Base-by-base conservation (phyloP, 2,113 vertebrate genomes). In the Gracilinanus agilis region DNA sequence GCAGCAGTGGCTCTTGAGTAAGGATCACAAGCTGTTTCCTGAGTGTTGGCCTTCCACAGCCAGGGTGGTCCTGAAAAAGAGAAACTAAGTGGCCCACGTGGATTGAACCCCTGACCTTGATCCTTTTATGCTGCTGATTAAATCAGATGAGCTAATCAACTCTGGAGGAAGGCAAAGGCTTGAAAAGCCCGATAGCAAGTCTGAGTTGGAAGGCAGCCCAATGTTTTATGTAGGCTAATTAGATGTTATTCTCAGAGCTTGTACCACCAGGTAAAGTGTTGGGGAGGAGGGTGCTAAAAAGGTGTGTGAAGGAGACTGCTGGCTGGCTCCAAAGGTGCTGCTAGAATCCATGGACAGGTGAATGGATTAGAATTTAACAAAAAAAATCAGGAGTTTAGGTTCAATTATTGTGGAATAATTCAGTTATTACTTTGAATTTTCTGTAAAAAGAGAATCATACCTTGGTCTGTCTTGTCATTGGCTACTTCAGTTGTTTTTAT, bases 151-250 rank as follows among this genome's bases (percentile, higher is more conserved):
- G 19, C 27, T 67, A 75, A 53, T 53, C 58, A 24, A 53, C 49
- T 12, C 23, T 53, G 34, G 58, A 61, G 91, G 29, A 13, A 27
- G 67, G 49, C 29, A 8, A 49, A 53, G 49, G 29, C 58, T 6
- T 40, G 54, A 25, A 83, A 53, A 54, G 34, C 54, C 13, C 21
- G 23, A 54, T 75, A n/a, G 61, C 61, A 75, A 61, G 61, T n/a
- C 49, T 53, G 58, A 67, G 53, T n/a, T 53, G 91, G 27, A 49
- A 67, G 61, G 61, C 34, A 75, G 61, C 61, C 61, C 16, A 10
- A 24, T 92, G 61, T 83, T 92, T 83, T 83, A 83, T 53, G 58
- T 54, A 54, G 61, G 91, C 53, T 83, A 54, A 92, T 90, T 54
- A 23, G 29, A 4, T 10, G 24, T 40, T 58, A 40, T 53, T 12